Evolutionary conservation across 2,888 invertebrate species (phyloP), one percentile per base, ranked within the genome.

Genomic region (Tridacna crocea): DNA sequence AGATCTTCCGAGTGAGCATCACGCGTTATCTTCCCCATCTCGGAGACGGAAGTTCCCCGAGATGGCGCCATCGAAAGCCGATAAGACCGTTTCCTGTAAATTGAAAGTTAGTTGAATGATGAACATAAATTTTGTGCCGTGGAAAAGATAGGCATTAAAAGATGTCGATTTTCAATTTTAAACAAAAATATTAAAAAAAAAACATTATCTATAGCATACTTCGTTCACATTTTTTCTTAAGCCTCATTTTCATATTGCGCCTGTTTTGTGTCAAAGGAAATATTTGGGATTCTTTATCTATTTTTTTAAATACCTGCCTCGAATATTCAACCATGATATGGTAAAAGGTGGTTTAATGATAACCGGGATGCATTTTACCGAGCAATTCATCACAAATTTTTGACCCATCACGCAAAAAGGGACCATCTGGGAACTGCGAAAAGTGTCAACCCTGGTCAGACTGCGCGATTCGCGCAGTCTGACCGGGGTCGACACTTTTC

Each of bases 61-160:
- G 60, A 55, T 74, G 83, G 83, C 83, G 83, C 83, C 83, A 65
- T 12, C 26, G 55, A 61, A n/a, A 61, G 36, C 74, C 61, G 83
- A 83, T 83, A 77, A 83, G 77, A 77, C 26, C n/a, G 63, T 75
- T 70, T 77, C 80, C 79, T 61, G 60, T 26, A 61, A 74, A 74
- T 61, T 74, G 74, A 74, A 74, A 74, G 74, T 74, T 70, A 19
- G 70, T 22, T 70, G 70, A 70, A 13, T 13, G 70, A 70, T 51
- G 70, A n/a, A 70, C 70, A 70, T 70, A 51, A 70, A 70, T 66
- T 26, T 36, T 36, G 27, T 26, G 55, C 10, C 36, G 27, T 17
- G 27, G n/a, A 17, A 17, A 3, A 24, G 61, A 24, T 61, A 61
- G n/a, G 12, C 61, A 13, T 61, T 17, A 61, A 61, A 61, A 46